Evolutionary conservation across 2,113 vertebrate genomes (phyloP).

Genomic region (Solenodon paradoxus): DNA sequence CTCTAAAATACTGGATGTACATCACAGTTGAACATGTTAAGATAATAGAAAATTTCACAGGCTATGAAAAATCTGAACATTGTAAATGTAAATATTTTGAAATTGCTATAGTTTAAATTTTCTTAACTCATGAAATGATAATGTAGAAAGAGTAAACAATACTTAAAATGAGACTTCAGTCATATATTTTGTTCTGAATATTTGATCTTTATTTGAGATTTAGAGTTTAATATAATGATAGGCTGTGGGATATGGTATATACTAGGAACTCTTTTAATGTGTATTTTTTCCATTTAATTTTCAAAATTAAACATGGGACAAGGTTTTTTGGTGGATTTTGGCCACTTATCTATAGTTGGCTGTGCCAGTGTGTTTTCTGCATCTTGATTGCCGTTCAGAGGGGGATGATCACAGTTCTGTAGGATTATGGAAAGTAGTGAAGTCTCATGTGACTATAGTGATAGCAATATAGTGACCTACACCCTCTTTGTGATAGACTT

Average conservation of each 20-base stretch:
- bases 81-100: slow-evolving; percentile 29
- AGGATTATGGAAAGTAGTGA: background rate
- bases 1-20: background rate
- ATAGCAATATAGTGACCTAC: background rate
- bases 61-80: background rate
- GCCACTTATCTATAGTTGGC: background rate
- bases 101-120: slow-evolving; percentile 1
- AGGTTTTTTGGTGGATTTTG: background rate
- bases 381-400: background rate
- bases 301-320: background rate
- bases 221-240: background rate
- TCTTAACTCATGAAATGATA: background rate
- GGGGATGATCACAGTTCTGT: background rate
- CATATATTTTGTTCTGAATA: background rate
- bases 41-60: background rate
- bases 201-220: background rate
- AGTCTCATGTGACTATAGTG: background rate
- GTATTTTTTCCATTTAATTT: background rate
- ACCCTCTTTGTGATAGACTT: background rate
- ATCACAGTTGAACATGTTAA: slow-evolving; percentile 10
- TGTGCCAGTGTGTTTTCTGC: background rate
- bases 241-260: background rate
- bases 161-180: background rate
- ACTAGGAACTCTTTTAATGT: background rate
- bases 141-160: background rate